These are phyloP conservation scores for Aphrocallistes beatrix DNA, from an alignment of 37 sponge, comb jelly and placozoan genomes.

Conservation along the genomic window DNA sequence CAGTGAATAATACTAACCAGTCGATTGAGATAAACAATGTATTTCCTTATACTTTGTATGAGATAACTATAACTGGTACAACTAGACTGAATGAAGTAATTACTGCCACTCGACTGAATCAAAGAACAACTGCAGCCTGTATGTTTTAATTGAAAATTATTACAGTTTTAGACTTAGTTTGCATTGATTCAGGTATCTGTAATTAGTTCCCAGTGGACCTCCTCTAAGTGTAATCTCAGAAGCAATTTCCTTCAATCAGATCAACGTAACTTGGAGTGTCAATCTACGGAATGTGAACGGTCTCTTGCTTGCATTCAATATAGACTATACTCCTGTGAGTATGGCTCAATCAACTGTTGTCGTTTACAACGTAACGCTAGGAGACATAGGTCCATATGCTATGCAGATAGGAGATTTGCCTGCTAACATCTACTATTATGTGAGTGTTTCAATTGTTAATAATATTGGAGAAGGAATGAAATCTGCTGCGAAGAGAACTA, in stretches of 20 bases:
- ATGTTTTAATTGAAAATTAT: too few species aligned
- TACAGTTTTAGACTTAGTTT: too few species aligned
- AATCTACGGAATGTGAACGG: neutral
- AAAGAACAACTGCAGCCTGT: too few species aligned
- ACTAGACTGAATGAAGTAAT: too few species aligned
- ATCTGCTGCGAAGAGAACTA: neutral
- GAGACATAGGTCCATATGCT: neutral
- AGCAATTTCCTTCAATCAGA: neutral
- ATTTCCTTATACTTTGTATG: too few species aligned
- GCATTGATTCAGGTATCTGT: neutral
- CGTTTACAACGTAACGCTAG: neutral
- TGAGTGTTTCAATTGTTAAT: neutral
- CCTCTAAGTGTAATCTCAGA: neutral
- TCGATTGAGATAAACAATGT: too few species aligned
- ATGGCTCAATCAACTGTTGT: neutral
- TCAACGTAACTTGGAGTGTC: neutral
- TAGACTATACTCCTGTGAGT: neutral
- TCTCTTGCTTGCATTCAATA: neutral
- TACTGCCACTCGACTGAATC: too few species aligned
- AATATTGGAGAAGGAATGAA: neutral
- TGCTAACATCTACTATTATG: neutral
- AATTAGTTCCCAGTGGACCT: neutral
- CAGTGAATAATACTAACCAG: too few species aligned
- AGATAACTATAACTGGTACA: too few species aligned
- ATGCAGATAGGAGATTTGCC: neutral